Base-by-base conservation (phyloP, 2,797 vertebrate genomes). In the Antennarius maculatus region DNA sequence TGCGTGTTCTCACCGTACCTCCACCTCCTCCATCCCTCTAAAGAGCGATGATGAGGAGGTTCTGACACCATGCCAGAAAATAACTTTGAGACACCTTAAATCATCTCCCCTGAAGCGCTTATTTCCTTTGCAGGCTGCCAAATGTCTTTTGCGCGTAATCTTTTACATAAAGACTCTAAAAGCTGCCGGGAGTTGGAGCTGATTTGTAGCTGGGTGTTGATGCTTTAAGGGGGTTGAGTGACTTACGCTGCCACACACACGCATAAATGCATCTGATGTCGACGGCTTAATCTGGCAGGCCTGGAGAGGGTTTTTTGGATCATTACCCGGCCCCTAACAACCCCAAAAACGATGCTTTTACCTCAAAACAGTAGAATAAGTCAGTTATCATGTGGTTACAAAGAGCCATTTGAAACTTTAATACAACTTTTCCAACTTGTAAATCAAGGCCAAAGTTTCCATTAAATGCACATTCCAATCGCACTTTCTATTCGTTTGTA, bases 131-230 rank as follows among this genome's bases (percentile, higher is more conserved):
- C 17, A 23, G 6, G 53, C 75, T 77, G 83, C 81, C 84, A 90
- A 87, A 82, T 81, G 74, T 81, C 68, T 79, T 85, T 77, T 23
- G 17, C 23, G 7, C 76, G 74, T 66, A 76, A 86, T 84, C 76
- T 83, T 86, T 85, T 79, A 76, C 73, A 72, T 79, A 68, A 63
- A 87, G 79, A 77, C 72, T 78, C 34, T 56, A 23, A 74, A 84
- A 69, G 66, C 82, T 74, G 81, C 81, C 78, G 29, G 2, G 56
- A 71, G 58, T 75, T 34, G 48, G 56, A 61, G 73, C 48, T 86
- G 85, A 89, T 86, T 88, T 89, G 85, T 72, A 68, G 81, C 69
- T 76, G 23, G 23, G 61, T 79, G 76, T 79, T 82, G 79, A 83
- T 57, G 80, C 80, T 86, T 76, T 74, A 64, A 23, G 23, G 85